Base-by-base conservation (phyloP, 1,140 invertebrate species). In the Listronotus oregonensis region DNA sequence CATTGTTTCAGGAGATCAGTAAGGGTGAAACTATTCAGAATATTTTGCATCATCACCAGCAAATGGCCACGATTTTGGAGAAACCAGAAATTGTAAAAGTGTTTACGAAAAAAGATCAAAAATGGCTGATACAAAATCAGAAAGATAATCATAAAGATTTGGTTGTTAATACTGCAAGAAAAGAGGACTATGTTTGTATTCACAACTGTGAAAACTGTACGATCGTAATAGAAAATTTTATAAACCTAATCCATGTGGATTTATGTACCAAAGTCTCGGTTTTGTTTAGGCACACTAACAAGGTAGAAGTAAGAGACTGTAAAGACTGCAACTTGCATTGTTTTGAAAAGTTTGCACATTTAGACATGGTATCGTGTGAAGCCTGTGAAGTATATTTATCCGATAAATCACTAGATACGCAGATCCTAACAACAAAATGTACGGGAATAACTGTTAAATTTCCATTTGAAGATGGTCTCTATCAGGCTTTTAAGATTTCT, bases 401-500 rank as follows among this genome's bases (percentile, higher is more conserved):
- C 3, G 57, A 66, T 47, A 66, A 52, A 43, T 65, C 63, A 12
- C 15, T 58, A 46, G 55, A 65, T 46, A 51, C 32, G 15, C 11
- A 34, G 5, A 65, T 65, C 11, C 0, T 34, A 10, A 58, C 63
- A 4, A 42, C 46, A 11, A 65, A 52, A 47, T 65, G 55, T 39
- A 14, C 27, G 11, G 47, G 50, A 44, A 59, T 49, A 15, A 40
- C 50, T 17, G 55, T 66, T 9, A 52, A 58, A 31, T 66, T 66
- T 31, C 64, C 57, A 5, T 66, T 66, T 49, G 64, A 66, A 32
- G 64, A 66, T 34, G 57, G 57, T 11, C 9, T 66, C 11, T 66
- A 66, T 40, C 44, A 61, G 15, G 60, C 15, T 27, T 66, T 60
- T 47, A 49, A 27, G 21, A 66, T 60, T 34, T 49, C 49, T 11